Evolutionary conservation across 1,140 invertebrate genomes (phyloP), one percentile per base, ranked within the genome.

Genomic region (Bicyclus anynana): DNA sequence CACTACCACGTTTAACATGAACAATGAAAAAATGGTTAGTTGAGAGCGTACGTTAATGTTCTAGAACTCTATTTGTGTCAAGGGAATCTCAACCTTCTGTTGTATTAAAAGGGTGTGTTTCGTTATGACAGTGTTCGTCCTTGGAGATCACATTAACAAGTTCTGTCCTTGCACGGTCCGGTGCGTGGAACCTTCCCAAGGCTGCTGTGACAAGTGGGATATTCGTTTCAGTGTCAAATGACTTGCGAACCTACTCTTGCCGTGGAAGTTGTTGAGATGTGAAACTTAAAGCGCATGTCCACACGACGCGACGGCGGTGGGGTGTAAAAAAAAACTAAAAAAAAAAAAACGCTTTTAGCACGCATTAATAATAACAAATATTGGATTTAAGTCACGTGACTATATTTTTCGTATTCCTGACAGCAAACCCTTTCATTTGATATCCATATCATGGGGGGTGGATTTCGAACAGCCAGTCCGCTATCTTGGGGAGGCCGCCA

Each of bases 91-190:
- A 14, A 40, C 14, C 9, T 7, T 44, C 21, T 20, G 5, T 14
- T 12, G 2, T 21, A 21, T 10, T 5, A 44, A 44, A 2, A 44
- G 12, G 21, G 18, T 44, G 2, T 2, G 6, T 21, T 44, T 44
- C 21, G 12, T 1, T 13, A 12, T 44, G 4, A 44, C n/a, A 3
- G 5, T 21, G 18, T 10, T 14, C 21, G 55, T 58, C 65, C 65
- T 63, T 58, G 64, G 49, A 54, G 42, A 56, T 78, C 72, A 78
- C 75, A 75, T 77, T 58, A 74, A 51, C 65, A 49, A 51, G 64
- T 59, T 48, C 49, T 72, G 79, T 77, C 83, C 83, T 86, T 86
- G 77, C 62, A 79, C 79, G 79, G 74, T 76, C 68, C 61, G 77
- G 63, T 79, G 80, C 73, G 47, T 65, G 66, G 67, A 72, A 71